These are phyloP conservation scores for Callopanchax toddi DNA, from an alignment of 2,113 vertebrate species.

Conservation along the genomic window DNA sequence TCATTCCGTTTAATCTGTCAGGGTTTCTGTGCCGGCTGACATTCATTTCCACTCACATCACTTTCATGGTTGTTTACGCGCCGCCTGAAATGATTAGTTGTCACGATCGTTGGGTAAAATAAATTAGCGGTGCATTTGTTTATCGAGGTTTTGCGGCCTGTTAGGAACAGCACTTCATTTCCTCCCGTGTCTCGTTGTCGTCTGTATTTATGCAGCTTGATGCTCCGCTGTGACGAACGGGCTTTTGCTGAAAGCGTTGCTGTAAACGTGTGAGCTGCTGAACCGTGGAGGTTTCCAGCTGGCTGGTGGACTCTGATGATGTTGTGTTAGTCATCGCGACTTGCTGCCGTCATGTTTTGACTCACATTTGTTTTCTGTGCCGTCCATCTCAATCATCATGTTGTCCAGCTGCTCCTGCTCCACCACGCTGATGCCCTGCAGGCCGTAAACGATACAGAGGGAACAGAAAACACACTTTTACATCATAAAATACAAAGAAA, in stretches of 20 bases:
- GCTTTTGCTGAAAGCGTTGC: constrained; percentile 3
- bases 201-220: constrained; percentile 25
- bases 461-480: not conserved
- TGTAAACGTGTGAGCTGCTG: constrained; percentile 2
- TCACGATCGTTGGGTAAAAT: not conserved
- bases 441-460: not conserved
- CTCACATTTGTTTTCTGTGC: constrained; percentile 97
- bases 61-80: not conserved
- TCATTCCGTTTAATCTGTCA: constrained; percentile 15
- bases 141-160: not conserved
- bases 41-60: constrained; percentile 12
- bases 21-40: not conserved
- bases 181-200: constrained; percentile 1
- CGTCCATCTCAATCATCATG: constrained; percentile 91
- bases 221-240: constrained; percentile 13
- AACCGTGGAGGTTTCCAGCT: constrained; percentile 7
- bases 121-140: constrained; percentile 12
- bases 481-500: not conserved
- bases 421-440: constrained; percentile 88
- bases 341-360: constrained; percentile 3
- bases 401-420: constrained; percentile 96
- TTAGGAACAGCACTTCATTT: constrained; percentile 9
- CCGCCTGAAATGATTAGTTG: constrained; percentile 5
- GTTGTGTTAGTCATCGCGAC: not conserved
- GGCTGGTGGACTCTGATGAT: constrained; percentile 11